These are phyloP conservation scores for Frieseomelitta varia DNA, from an alignment of 1,140 invertebrate genomes.

Conservation along the genomic window DNA sequence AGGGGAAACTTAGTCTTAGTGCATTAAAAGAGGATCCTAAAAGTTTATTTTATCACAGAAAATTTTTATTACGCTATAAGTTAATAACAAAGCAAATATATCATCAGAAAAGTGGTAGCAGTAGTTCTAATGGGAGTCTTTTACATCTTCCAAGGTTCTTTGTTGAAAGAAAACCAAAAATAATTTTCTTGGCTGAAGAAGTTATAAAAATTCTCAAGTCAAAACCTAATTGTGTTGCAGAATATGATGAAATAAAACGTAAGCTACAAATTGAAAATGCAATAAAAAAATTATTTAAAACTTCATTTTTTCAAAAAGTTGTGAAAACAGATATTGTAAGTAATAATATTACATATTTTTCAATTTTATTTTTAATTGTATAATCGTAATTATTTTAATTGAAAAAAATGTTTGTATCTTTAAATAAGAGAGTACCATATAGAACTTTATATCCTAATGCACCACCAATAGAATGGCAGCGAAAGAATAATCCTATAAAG, in stretches of 20 bases:
- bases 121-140: conserved; percentile 81
- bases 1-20: conserved; percentile 84
- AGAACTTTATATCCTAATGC: conserved; percentile 85
- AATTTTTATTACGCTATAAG: conserved; percentile 83
- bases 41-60: conserved; percentile 86
- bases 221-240: conserved; percentile 82
- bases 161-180: conserved; percentile 83
- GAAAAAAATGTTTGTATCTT: conserved; percentile 40
- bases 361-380: conserved; percentile 15
- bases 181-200: conserved; percentile 82
- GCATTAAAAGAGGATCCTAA: conserved; percentile 84
- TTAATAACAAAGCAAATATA: conserved; percentile 86
- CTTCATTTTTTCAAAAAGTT: conserved; percentile 78
- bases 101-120: conserved; percentile 75
- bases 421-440: conserved; percentile 82
- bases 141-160: conserved; percentile 86
- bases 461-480: conserved; percentile 81
- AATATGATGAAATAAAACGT: conserved; percentile 82
- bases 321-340: conserved; percentile 80
- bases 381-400: neutral
- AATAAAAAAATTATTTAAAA: conserved; percentile 82
- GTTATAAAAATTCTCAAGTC: conserved; percentile 83
- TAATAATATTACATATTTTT: conserved; percentile 2
- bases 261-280: conserved; percentile 78
- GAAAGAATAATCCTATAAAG: conserved; percentile 78